Conservation (phyloP, 2,888 invertebrate species). For the Tinea trinotella region DNA sequence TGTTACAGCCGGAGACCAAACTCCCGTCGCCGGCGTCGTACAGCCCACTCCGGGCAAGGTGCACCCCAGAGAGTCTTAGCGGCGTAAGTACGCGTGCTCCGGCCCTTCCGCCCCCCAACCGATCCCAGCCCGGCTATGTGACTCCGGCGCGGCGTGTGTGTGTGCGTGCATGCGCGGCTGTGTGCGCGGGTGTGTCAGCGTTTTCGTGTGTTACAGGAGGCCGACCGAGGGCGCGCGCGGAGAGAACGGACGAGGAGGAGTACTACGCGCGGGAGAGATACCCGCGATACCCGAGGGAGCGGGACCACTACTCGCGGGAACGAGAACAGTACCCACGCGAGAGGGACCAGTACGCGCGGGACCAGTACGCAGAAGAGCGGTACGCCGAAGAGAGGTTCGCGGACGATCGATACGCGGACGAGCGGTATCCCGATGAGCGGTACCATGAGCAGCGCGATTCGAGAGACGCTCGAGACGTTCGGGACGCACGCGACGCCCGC, state of each 20-base stretch:
- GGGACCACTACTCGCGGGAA: slow-evolving; percentile 31
- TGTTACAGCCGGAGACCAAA: slow-evolving; percentile 30
- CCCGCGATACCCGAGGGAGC: slow-evolving; percentile 37
- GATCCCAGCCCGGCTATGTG: slow-evolving; percentile 20
- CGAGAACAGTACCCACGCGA: slow-evolving; percentile 40
- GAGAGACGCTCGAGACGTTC: slow-evolving; percentile 34
- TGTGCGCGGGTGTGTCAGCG: not conserved
- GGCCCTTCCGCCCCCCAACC: not conserved
- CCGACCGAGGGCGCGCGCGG: slow-evolving; percentile 35
- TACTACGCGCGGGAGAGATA: slow-evolving; percentile 51
- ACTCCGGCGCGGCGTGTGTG: slow-evolving; percentile 7
- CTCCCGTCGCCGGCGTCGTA: slow-evolving; percentile 45
- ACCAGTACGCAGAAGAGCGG: slow-evolving; percentile 47
- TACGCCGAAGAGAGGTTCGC: slow-evolving; percentile 38
- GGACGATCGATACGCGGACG: slow-evolving; percentile 38
- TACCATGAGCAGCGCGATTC: slow-evolving; percentile 72
- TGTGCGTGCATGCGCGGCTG: not conserved
- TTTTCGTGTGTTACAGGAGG: slow-evolving; percentile 36
- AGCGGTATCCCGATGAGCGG: slow-evolving; percentile 34
- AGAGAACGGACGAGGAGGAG: slow-evolving; percentile 72
- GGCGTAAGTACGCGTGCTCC: slow-evolving; percentile 20
- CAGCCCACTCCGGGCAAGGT: slow-evolving; percentile 61
- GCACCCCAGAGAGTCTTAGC: slow-evolving; percentile 43
- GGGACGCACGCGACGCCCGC: slow-evolving; percentile 59
- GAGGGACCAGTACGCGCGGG: slow-evolving; percentile 50